phyloP scores from a whole-genome alignment of 92 coral and sea anemone species.

The Phenganax stokvisi region DNA sequence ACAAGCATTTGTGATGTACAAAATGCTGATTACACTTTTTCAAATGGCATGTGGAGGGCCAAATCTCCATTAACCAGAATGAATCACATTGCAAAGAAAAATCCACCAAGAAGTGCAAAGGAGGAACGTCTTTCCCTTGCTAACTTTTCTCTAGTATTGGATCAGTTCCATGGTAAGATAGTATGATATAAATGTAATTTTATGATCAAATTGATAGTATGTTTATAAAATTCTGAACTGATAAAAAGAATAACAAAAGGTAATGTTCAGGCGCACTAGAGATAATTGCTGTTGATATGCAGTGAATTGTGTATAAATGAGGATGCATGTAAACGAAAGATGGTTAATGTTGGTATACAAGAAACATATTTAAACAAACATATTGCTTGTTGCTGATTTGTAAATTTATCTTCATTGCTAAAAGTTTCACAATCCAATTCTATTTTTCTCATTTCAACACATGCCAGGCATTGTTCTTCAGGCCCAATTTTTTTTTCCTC shows the following conservation, averaged over 20 bases:
- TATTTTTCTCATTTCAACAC: too few species aligned
- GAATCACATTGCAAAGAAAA: conserved; percentile 28
- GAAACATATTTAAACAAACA: too few species aligned
- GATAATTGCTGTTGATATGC: too few species aligned
- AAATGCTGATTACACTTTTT: conserved; percentile 33
- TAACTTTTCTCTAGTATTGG: conserved; percentile 45
- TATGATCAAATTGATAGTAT: not conserved
- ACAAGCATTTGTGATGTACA: conserved; percentile 47
- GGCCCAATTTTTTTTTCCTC: too few species aligned
- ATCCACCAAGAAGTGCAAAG: conserved; percentile 39
- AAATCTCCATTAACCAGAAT: too few species aligned
- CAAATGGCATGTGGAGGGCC: conserved; percentile 46
- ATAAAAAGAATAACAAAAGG: too few species aligned
- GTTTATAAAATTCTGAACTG: too few species aligned
- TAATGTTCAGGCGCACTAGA: not conserved
- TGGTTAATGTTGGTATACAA: too few species aligned
- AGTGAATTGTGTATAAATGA: not conserved
- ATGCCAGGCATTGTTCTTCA: too few species aligned
- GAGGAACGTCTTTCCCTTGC: conserved; percentile 43
- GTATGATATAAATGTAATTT: conserved; percentile 12
- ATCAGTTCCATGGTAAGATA: conserved; percentile 49
- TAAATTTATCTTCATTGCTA: too few species aligned
- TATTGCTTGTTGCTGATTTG: too few species aligned
- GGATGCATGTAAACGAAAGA: not conserved
- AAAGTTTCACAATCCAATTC: too few species aligned